Evolutionary conservation across 2,113 vertebrate species (phyloP), one percentile per base, ranked within the genome.

Genomic region (Marcusenius ussheri): DNA sequence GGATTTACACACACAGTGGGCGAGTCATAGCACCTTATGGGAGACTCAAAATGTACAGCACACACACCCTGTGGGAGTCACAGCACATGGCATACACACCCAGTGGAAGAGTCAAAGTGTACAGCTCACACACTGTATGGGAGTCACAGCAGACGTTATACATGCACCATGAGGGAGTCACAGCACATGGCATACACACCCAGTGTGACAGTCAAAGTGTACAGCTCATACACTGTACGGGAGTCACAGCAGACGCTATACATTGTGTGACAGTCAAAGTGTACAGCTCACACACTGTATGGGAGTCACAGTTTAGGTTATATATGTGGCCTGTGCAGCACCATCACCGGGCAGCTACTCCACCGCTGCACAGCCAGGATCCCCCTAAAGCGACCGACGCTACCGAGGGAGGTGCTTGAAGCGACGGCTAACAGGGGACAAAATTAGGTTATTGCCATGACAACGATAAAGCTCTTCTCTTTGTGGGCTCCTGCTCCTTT

Each of bases 371-470:
- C 31, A 50, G 80, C 39, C 50, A 89, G 89, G 83, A 42, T n/a
- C 45, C 77, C 17, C 31, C 8, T 42, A n/a, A 46, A 62, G 21
- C 42, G 3, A 21, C 35, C 35, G 27, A 19, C 35, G 15, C 24
- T 11, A 19, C 74, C 9, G 10, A 35, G 89, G 39, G 74, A 89
- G 51, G 49, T 8, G 24, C 89, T 89, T 19, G 51, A 85, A 45
- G 51, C 39, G n/a, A 62, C 53, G 83, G 51, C 24, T 83, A 84
- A 56, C n/a, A 35, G 89, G 77, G 89, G 74, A 86, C 77, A 53
- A 86, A 90, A 90, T 53, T 80, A 87, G 89, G 85, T 90, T 88
- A 90, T 90, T 88, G 31, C 66, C 85, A 90, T 90, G 89, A 56
- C 89, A 87, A 90, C 84, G 85, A 39, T 35, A 42, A 88, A 90